Conservation (phyloP, 1,140 invertebrate species). For the Philopotamus ludificatus region DNA sequence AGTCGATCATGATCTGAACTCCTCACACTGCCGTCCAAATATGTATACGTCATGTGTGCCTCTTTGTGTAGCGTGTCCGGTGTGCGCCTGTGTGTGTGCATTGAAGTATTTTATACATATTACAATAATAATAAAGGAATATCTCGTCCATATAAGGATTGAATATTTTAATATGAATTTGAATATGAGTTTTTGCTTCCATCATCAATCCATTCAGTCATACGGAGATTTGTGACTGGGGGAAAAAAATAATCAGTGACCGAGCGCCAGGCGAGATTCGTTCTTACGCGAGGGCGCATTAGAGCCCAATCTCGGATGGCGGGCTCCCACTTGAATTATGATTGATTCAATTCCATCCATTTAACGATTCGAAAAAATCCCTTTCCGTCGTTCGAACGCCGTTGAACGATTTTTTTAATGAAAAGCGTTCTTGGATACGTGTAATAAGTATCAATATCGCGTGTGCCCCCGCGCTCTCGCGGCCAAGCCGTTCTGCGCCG, state of each 20-base stretch:
- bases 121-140: constrained; percentile 26
- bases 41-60: no score
- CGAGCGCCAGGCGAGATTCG: constrained; percentile 3
- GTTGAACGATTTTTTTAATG: neutral
- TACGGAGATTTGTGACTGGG: neutral
- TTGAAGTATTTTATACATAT: constrained; percentile 14
- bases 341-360: constrained; percentile 37
- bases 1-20: no score
- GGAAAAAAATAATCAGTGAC: constrained; percentile 5
- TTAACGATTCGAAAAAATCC: constrained; percentile 37
- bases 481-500: no score
- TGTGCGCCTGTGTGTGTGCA: neutral
- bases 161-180: constrained; percentile 31
- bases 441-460: neutral
- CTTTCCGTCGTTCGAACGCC: constrained; percentile 13
- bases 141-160: constrained; percentile 26
- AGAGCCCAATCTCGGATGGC: neutral
- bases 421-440: neutral
- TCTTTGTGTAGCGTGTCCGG: neutral
- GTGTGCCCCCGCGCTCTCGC: no score
- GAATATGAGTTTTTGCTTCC: constrained; percentile 26
- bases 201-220: constrained; percentile 26
- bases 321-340: constrained; percentile 13
- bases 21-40: no score
- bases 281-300: neutral